phyloP scores from a whole-genome alignment of 2,797 vertebrate species.

The Adelosebastes latens region DNA sequence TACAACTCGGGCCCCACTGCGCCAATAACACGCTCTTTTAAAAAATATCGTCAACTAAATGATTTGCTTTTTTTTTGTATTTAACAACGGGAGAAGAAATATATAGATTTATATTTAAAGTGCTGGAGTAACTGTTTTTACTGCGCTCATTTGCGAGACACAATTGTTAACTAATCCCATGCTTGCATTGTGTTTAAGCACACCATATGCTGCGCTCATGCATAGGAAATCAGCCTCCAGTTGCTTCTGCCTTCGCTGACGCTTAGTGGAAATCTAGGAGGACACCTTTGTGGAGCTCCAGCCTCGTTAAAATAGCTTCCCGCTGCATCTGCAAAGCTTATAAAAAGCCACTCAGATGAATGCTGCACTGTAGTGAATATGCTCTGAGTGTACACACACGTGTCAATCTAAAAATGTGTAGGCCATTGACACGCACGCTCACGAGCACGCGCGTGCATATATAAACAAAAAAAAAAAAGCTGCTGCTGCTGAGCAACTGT shows the following conservation, averaged over 20 bases:
- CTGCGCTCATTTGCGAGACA: slow-evolving; percentile 37
- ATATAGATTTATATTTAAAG: neutral
- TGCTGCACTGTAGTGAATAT: too few relatives aligned
- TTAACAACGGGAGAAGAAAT: neutral
- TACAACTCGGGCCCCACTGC: slow-evolving; percentile 21
- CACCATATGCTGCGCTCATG: slow-evolving; percentile 66
- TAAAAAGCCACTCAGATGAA: slow-evolving; percentile 75
- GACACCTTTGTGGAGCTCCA: slow-evolving; percentile 58
- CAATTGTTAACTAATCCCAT: slow-evolving; percentile 61
- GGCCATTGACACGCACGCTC: slow-evolving; percentile 67
- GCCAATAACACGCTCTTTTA: slow-evolving; percentile 11
- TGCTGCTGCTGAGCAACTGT: slow-evolving; percentile 67
- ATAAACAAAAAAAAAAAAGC: slow-evolving; percentile 32
- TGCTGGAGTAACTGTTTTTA: slow-evolving; percentile 6
- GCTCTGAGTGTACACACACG: slow-evolving; percentile 61
- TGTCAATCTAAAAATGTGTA: slow-evolving; percentile 78
- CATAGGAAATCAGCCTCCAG: slow-evolving; percentile 55
- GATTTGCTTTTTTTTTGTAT: slow-evolving; percentile 3
- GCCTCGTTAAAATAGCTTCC: slow-evolving; percentile 81
- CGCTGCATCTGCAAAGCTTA: slow-evolving; percentile 73
- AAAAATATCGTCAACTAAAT: neutral
- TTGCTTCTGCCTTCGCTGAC: slow-evolving; percentile 27
- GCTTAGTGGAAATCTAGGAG: slow-evolving; percentile 51
- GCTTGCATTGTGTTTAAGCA: slow-evolving; percentile 55
- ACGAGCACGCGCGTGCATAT: slow-evolving; percentile 12